A percentile compares a stretch with the other conserved stretches of the same genome.
Evolutionary conservation across 2,888 invertebrate species (phyloP).

Genomic region (Napeogenes inachia): DNA sequence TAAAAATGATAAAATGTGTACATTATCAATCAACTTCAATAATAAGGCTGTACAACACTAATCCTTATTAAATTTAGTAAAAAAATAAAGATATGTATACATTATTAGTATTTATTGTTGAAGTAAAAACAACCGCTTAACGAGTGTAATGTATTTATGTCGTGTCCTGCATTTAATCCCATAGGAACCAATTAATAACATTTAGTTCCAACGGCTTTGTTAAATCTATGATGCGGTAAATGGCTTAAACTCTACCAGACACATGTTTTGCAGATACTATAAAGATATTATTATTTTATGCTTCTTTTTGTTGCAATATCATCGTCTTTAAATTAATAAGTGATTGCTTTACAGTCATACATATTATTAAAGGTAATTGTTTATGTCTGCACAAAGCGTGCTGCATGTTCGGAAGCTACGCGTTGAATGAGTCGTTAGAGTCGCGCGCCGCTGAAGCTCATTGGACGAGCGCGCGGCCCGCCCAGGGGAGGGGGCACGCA

Average conservation of each 20-base stretch:
- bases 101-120: constrained; percentile 7
- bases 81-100: no score
- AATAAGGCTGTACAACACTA: no score
- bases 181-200: constrained; percentile 17
- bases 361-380: neutral
- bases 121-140: constrained; percentile 17
- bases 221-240: constrained; percentile 6
- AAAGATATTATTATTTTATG: no score
- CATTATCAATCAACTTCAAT: no score
- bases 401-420: constrained; percentile 41
- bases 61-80: no score
- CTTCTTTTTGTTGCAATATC: no score
- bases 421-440: constrained; percentile 61
- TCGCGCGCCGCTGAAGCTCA: constrained; percentile 77
- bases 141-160: constrained; percentile 19
- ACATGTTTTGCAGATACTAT: constrained; percentile 7
- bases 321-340: no score
- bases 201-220: constrained; percentile 14
- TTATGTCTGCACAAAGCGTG: constrained; percentile 31
- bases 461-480: constrained; percentile 71
- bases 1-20: no score
- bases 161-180: constrained; percentile 20
- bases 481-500: constrained; percentile 73
- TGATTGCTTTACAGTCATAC: neutral
- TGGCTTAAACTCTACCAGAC: constrained; percentile 1